Conservation (phyloP, 92 coral and sea anemone genomes). For the Parazoanthus atlanticus region DNA sequence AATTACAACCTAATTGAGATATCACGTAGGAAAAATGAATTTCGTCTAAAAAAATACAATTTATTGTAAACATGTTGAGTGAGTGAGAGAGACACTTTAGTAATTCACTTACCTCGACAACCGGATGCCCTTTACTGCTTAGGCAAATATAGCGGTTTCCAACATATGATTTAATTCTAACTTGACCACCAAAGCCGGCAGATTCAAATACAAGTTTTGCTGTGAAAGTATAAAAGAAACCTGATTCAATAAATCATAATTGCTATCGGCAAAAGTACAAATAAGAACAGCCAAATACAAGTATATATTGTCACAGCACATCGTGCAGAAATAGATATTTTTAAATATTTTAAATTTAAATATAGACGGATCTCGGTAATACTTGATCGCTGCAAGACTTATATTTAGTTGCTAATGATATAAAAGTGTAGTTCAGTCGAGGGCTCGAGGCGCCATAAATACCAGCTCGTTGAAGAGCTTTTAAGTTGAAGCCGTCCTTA, state of each 20-base stretch:
- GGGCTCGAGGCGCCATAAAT: background rate
- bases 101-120: conserved; percentile 52
- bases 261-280: background rate
- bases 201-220: conserved; percentile 75
- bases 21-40: conserved; percentile 1
- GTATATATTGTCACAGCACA: no score
- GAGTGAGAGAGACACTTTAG: background rate
- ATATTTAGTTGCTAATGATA: no score
- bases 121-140: conserved; percentile 53
- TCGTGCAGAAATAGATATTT: background rate
- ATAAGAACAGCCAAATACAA: background rate
- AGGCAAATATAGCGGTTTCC: conserved; percentile 67
- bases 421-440: no score
- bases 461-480: background rate
- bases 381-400: background rate
- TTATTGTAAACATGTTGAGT: background rate
- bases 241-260: background rate
- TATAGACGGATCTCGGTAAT: background rate
- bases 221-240: conserved; percentile 27
- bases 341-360: no score
- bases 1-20: background rate
- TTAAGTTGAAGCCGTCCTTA: background rate
- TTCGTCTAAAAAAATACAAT: background rate
- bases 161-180: conserved; percentile 61
- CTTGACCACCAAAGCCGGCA: conserved; percentile 69